Base-by-base conservation (phyloP, 2,888 invertebrate species). In the Venusia cambrica region DNA sequence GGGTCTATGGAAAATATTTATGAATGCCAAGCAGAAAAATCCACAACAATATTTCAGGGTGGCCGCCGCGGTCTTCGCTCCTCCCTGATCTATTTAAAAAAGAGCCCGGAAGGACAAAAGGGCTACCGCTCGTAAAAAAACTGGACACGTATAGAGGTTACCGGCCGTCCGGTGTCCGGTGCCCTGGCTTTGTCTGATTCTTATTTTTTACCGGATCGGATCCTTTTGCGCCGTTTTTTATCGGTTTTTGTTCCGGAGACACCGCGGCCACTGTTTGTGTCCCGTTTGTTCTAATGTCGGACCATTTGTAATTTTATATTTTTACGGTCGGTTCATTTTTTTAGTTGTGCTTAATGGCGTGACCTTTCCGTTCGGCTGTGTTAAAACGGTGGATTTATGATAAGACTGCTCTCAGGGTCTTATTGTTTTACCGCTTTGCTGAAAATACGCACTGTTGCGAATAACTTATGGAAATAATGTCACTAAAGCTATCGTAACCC, bases 181-280 rank as follows among this genome's bases (percentile, higher is more conserved):
- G 12, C 24, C 25, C 28, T 52, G 63, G 73, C 78, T 77, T 87
- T 87, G 85, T 85, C 84, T 81, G 73, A 76, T 84, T 87, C 85
- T 87, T 87, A 87, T 85, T 84, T 84, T 85, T 85, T 81, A 81
- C 81, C 81, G 80, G 74, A 80, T 84, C 81, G 81, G 80, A 79
- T 77, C 80, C 81, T 79, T 83, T 77, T 72, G 61, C 72, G 72
- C 62, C 63, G 75, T 68, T 80, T 84, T 85, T 85, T 84, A 83
- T 83, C 83, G 84, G 83, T 83, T 84, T 85, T 85, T 87, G 84
- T 85, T 84, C 83, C 85, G 85, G 84, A 78, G 83, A 83, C 79
- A 73, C 67, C 59, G 50, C 57, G 66, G 62, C 63, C 64, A 62
- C 66, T 63, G 68, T 68, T 70, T 67, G 67, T 61, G 57, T 62